phyloP scores from a whole-genome alignment of 2,113 vertebrate species.

The Sisor rabdophorus region DNA sequence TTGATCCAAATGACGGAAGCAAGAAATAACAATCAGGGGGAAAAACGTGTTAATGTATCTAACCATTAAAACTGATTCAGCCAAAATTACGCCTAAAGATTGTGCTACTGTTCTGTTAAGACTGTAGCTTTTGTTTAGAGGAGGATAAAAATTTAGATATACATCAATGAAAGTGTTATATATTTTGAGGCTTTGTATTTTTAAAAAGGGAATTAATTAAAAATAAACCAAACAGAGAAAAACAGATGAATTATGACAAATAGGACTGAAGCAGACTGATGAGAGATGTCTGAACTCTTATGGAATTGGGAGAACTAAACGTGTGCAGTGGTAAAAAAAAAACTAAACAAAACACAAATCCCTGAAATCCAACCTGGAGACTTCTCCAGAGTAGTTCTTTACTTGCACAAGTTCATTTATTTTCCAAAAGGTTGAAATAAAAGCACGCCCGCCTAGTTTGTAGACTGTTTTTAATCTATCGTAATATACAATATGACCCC shows the following conservation, averaged over 20 bases:
- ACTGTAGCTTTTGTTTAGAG: conserved; percentile 4
- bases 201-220: conserved; percentile 24
- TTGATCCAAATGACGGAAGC: conserved; percentile 47
- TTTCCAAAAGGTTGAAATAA: neutral
- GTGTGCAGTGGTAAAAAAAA: conserved; percentile 49
- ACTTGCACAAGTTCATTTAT: conserved; percentile 26
- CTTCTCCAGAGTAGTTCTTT: conserved; percentile 23
- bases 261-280: conserved; percentile 13
- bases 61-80: conserved; percentile 34
- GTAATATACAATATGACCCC: conserved; percentile 60
- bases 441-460: conserved; percentile 21
- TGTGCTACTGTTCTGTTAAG: neutral
- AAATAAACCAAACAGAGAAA: conserved; percentile 18
- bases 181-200: neutral
- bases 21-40: conserved; percentile 39
- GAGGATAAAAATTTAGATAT: neutral
- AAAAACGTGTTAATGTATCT: conserved; percentile 37
- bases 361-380: conserved; percentile 45
- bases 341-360: conserved; percentile 50
- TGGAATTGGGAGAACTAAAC: conserved; percentile 38
- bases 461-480: conserved; percentile 29
- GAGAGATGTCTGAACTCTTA: conserved; percentile 19
- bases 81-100: neutral
- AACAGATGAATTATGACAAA: neutral
- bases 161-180: conserved; percentile 43